Evolutionary conservation across 2,113 vertebrate species (phyloP), one percentile per base, ranked within the genome.

Genomic region (Balaenoptera acutorostrata): DNA sequence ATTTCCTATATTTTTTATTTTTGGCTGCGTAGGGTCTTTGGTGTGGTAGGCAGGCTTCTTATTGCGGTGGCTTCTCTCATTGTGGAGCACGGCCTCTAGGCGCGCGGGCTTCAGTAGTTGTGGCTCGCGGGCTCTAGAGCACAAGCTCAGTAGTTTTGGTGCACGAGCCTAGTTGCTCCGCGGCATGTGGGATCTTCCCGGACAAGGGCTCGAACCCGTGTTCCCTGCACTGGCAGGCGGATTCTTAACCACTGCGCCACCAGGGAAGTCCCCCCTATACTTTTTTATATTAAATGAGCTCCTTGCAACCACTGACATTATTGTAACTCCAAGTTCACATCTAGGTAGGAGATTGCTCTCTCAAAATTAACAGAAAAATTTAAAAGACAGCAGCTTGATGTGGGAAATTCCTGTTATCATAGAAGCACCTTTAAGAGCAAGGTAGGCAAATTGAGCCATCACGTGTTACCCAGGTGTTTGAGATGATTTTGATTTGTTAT

Each of bases 401-500:
- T 6, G 29, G 31, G 46, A 92, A 97, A 57, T 75, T 74, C 33
- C 57, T 92, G 71, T 84, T 95, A n/a, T 72, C 95, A 57, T 4
- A 88, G 91, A 86, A 91, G 59, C 88, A 88, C 77, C 46, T 90
- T 90, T 93, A 57, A 55, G 72, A 83, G 68, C 17, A 63, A 21
- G 29, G 13, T 41, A 31, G 89, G 46, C 14, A 92, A 18, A 44
- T 69, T 41, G 17, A 91, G n/a, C 33, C 59, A 1, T 69, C 72
- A 87, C 13, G 15, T 44, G 25, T 93, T 49, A 64, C 4, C 68
- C 66, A 52, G 36, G 25, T 95, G 36, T 64, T 29, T 78, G 80
- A 80, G 52, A 15, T n/a, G 25, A 84, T 88, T 88, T 55, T 63
- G 39, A 36, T 95, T 97, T 96, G 93, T 98, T 71, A 90, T 63